phyloP scores from a whole-genome alignment of 64 coral and sea anemone species.

The Trachythela sp. region DNA sequence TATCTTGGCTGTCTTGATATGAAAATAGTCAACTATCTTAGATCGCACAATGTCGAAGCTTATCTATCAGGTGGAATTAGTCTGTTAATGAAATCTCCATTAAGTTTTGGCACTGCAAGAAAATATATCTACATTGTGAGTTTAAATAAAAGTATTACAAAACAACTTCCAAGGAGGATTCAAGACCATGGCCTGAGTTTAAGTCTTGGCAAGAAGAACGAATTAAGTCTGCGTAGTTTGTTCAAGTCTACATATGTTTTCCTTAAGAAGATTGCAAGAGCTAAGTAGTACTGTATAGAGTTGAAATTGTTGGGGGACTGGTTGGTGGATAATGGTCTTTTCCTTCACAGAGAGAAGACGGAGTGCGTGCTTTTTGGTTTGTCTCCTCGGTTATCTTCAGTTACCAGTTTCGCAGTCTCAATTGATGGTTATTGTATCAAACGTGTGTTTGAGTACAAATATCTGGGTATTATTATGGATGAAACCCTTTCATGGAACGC shows the following conservation, averaged over 20 bases:
- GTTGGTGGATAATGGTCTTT: too few relatives aligned
- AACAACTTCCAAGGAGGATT: constrained; percentile 1
- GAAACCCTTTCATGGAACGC: too few relatives aligned
- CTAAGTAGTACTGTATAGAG: too few relatives aligned
- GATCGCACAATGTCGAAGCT: background rate
- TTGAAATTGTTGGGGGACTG: too few relatives aligned
- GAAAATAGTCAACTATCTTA: background rate
- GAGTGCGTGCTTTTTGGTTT: too few relatives aligned
- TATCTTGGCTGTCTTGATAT: background rate
- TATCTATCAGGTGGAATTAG: background rate
- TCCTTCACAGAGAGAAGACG: too few relatives aligned
- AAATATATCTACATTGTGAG: constrained; percentile 16
- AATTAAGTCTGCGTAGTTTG: background rate
- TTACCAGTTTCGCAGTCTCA: too few relatives aligned
- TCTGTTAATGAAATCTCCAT: background rate
- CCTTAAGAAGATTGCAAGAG: background rate
- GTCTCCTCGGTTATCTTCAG: too few relatives aligned
- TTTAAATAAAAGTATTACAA: background rate
- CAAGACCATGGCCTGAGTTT: background rate
- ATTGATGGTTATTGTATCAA: too few relatives aligned
- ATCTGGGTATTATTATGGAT: too few relatives aligned
- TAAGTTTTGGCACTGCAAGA: background rate
- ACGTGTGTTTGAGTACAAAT: too few relatives aligned
- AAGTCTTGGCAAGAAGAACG: background rate
- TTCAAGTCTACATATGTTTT: background rate